A percentile compares a stretch with the other conserved stretches of the same genome.
Evolutionary conservation across 92 coral and sea anemone species (phyloP).

Genomic region (Micromussa lordhowensis): DNA sequence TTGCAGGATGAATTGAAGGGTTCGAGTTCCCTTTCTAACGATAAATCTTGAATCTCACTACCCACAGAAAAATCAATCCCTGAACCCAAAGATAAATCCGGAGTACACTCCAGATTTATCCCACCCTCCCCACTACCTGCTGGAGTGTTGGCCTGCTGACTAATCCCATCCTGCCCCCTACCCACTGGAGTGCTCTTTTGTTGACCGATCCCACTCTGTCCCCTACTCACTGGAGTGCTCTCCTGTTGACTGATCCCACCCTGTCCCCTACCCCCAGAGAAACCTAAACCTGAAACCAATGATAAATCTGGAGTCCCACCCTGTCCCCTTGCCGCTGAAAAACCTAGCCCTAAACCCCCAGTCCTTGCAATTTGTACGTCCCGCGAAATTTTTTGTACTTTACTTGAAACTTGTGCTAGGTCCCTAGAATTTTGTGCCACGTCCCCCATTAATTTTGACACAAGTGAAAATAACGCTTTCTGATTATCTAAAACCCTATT

Average conservation of each 20-base stretch:
- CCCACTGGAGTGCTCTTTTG: background rate
- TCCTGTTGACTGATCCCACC: constrained; percentile 1
- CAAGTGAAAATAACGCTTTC: constrained; percentile 4
- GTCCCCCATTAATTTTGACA: background rate
- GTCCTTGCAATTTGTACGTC: background rate
- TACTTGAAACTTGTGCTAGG: too few relatives aligned
- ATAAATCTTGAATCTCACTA: too few relatives aligned
- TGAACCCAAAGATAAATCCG: too few relatives aligned
- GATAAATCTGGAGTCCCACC: background rate
- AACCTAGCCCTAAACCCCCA: background rate
- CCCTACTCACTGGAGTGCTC: background rate
- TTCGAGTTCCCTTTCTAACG: too few relatives aligned
- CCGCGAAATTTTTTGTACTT: too few relatives aligned
- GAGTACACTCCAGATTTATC: too few relatives aligned
- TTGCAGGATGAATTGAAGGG: too few relatives aligned
- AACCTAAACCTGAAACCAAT: background rate
- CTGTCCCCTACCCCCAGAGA: constrained; percentile 11
- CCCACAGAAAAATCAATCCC: too few relatives aligned
- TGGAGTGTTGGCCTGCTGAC: background rate
- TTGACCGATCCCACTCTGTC: too few relatives aligned
- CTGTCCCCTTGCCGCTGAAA: background rate
- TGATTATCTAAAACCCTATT: constrained; percentile 7
- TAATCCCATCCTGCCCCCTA: background rate
- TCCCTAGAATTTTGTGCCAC: too few relatives aligned
- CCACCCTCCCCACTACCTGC: too few relatives aligned